phyloP scores from a whole-genome alignment of 1,140 invertebrate species.

The Drosophila albomicans region DNA sequence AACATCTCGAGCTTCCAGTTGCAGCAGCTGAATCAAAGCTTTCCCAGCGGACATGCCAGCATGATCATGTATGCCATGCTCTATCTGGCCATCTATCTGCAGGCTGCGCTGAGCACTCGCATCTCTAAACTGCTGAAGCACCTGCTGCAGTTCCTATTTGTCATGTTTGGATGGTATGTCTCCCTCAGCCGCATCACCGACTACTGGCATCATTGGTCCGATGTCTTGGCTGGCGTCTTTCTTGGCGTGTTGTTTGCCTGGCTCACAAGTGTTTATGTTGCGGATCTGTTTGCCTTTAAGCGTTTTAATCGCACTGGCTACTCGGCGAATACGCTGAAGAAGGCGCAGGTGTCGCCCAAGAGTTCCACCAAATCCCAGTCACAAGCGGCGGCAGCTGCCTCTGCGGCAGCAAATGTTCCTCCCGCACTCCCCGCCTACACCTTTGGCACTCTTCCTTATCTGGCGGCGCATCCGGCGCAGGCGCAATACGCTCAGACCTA shows the following conservation, averaged over 20 bases:
- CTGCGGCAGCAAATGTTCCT: slow-evolving; percentile 17
- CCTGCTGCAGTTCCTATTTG: slow-evolving; percentile 90
- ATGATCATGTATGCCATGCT: slow-evolving; percentile 92
- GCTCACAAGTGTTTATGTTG: slow-evolving; percentile 84
- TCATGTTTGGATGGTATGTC: slow-evolving; percentile 92
- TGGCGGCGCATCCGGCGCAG: slow-evolving; percentile 69
- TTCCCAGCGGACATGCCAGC: slow-evolving; percentile 93
- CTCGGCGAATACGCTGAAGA: slow-evolving; percentile 61
- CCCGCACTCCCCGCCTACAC: slow-evolving; percentile 76
- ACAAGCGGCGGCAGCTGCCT: slow-evolving; percentile 17
- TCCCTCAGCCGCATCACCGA: slow-evolving; percentile 94
- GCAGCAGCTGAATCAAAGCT: slow-evolving; percentile 91
- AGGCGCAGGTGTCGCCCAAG: slow-evolving; percentile 67
- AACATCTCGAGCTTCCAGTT: slow-evolving; percentile 86
- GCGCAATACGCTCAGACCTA: slow-evolving; percentile 76
- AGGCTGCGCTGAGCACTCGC: slow-evolving; percentile 90
- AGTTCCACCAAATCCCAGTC: slow-evolving; percentile 60
- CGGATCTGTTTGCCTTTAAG: slow-evolving; percentile 68
- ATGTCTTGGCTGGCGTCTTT: slow-evolving; percentile 87
- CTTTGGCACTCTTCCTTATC: slow-evolving; percentile 75
- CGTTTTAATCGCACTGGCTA: slow-evolving; percentile 58
- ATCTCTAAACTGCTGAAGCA: slow-evolving; percentile 91
- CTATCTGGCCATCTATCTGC: slow-evolving; percentile 93
- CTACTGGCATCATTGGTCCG: slow-evolving; percentile 97
- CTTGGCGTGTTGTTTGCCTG: slow-evolving; percentile 86